Conservation (phyloP, 2,113 vertebrate species). For the Corydoras maculifer region DNA sequence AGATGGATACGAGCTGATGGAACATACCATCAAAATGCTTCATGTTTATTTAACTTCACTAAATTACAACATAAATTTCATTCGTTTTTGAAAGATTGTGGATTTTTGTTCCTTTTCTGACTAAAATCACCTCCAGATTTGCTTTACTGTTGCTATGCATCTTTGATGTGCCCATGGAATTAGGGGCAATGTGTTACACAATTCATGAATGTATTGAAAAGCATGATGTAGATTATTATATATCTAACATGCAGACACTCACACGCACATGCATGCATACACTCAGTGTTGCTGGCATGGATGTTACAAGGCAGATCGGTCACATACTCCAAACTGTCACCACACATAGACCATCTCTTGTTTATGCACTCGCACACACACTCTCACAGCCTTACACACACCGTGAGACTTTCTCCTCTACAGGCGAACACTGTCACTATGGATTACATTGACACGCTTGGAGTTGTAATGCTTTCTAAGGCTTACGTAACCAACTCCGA, state of each 20-base stretch:
- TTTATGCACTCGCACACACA: background rate
- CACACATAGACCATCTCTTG: background rate
- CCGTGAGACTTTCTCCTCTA: constrained; percentile 1
- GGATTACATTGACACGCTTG: constrained; percentile 22
- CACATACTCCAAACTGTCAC: background rate
- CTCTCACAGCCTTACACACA: constrained; percentile 6
- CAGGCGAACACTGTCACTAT: constrained; percentile 21
- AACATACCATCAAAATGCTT: too few relatives aligned
- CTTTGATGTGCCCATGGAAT: background rate
- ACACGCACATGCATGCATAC: background rate
- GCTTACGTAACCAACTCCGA: constrained; percentile 15
- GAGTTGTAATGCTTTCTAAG: constrained; percentile 20
- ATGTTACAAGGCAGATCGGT: constrained; percentile 1
- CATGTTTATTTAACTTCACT: too few relatives aligned
- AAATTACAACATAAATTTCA: too few relatives aligned
- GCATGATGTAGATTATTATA: background rate
- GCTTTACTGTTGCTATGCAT: background rate
- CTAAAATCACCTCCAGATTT: too few relatives aligned
- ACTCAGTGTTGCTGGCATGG: background rate
- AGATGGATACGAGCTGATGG: too few relatives aligned
- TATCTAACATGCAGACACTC: background rate
- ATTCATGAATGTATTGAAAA: background rate
- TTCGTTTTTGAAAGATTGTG: too few relatives aligned
- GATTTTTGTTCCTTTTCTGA: too few relatives aligned
- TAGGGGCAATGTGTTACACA: background rate